Conservation (phyloP, 2,888 invertebrate genomes). For the Cecidostiba fungosa region DNA sequence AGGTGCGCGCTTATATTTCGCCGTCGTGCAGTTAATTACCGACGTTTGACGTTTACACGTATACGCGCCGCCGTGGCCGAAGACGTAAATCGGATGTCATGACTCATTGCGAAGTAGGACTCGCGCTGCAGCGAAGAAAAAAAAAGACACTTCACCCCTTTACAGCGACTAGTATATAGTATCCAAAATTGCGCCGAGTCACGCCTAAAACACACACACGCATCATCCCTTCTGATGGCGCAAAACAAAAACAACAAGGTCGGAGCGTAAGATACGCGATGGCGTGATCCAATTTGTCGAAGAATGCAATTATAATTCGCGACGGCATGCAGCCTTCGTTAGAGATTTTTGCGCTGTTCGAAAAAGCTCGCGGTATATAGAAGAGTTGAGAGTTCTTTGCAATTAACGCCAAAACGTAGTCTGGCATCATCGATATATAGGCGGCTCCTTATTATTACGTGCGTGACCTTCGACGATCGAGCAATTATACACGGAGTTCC, state of each 20-base stretch:
- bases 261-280: slow-evolving; percentile 63
- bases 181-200: slow-evolving; percentile 1
- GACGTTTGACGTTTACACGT: slow-evolving; percentile 70
- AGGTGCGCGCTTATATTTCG: slow-evolving; percentile 38
- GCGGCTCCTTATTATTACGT: slow-evolving; percentile 58
- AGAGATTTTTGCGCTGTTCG: slow-evolving; percentile 63
- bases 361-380: slow-evolving; percentile 7
- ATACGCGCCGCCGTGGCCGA: slow-evolving; percentile 39
- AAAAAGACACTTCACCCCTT: background rate
- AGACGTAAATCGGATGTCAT: slow-evolving; percentile 57
- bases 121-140: background rate
- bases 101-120: slow-evolving; percentile 46
- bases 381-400: slow-evolving; percentile 25
- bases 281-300: slow-evolving; percentile 79
- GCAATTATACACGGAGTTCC: slow-evolving; percentile 19
- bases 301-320: slow-evolving; percentile 78
- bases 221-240: background rate
- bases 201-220: background rate
- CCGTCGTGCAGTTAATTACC: slow-evolving; percentile 70
- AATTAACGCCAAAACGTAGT: slow-evolving; percentile 25
- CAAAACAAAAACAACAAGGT: background rate
- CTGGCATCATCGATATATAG: background rate
- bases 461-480: slow-evolving; percentile 31
- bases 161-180: background rate
- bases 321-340: slow-evolving; percentile 77